phyloP scores from a whole-genome alignment of 1,140 invertebrate genomes.

The Drosophila grimshawi region DNA sequence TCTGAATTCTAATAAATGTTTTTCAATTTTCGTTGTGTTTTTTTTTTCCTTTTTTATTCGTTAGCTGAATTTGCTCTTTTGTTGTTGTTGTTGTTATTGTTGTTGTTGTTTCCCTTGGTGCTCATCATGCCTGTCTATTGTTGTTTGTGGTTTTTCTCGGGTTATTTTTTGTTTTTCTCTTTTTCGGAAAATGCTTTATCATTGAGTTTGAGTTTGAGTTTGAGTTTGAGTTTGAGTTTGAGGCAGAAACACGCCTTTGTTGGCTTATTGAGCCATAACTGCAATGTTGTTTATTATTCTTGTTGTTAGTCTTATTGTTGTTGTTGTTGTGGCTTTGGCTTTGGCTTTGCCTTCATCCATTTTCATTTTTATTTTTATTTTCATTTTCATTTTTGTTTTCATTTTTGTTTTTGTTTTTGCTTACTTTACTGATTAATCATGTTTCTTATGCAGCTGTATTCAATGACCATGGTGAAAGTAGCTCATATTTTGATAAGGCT shows the following conservation, averaged over 20 bases:
- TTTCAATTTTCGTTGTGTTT: constrained; percentile 78
- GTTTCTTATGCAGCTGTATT: constrained; percentile 54
- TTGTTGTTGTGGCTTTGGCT: constrained; percentile 37
- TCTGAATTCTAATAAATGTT: constrained; percentile 72
- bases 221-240: background rate
- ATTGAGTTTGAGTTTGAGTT: constrained; percentile 22
- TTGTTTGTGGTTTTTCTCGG: constrained; percentile 59
- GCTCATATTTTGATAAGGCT: constrained; percentile 62
- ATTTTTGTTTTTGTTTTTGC: constrained; percentile 43
- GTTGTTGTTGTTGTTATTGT: constrained; percentile 1
- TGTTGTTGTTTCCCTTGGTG: constrained; percentile 26
- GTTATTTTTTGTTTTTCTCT: constrained; percentile 24
- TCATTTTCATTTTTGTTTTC: constrained; percentile 32
- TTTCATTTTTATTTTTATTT: constrained; percentile 36
- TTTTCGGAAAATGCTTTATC: constrained; percentile 66
- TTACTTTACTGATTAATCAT: constrained; percentile 76
- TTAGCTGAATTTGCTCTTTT: constrained; percentile 18
- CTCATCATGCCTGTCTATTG: constrained; percentile 60
- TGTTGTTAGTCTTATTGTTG: constrained; percentile 43
- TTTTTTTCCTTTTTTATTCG: constrained; percentile 28
- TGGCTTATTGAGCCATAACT: constrained; percentile 78
- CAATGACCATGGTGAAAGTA: constrained; percentile 52
- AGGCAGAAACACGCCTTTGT: constrained; percentile 58
- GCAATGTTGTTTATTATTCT: constrained; percentile 65
- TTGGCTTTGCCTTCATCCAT: constrained; percentile 29